Conservation (phyloP, 2,888 invertebrate species). For the Cheilosia variabilis region DNA sequence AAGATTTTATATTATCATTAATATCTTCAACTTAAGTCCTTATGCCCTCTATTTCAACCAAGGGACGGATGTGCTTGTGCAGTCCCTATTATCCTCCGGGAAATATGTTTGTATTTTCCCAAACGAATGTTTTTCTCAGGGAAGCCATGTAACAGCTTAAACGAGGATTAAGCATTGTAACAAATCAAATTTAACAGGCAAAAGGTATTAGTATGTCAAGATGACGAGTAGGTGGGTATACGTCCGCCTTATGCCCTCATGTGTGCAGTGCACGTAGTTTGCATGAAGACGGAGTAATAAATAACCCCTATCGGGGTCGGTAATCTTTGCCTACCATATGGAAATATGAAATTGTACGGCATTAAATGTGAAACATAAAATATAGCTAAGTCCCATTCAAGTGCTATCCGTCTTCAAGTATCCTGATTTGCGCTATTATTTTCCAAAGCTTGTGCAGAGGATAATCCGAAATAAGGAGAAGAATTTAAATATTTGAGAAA, state of each 20-base stretch:
- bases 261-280: constrained; percentile 3
- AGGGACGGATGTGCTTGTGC: not conserved
- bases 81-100: not conserved
- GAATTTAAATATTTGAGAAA: constrained; percentile 36
- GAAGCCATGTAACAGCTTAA: constrained; percentile 16
- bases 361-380: constrained; percentile 32
- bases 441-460: constrained; percentile 11
- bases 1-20: not conserved
- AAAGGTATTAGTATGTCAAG: constrained; percentile 37
- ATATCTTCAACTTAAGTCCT: not conserved
- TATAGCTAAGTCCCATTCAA: constrained; percentile 35
- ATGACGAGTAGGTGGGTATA: constrained; percentile 27
- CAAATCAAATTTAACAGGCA: constrained; percentile 45
- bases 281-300: constrained; percentile 29
- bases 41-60: not conserved
- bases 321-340: constrained; percentile 45
- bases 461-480: constrained; percentile 24
- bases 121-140: constrained; percentile 17
- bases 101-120: constrained; percentile 14
- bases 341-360: constrained; percentile 40
- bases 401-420: constrained; percentile 7
- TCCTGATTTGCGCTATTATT: not conserved
- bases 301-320: constrained; percentile 35
- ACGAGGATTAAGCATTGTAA: constrained; percentile 31
- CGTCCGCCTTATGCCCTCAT: constrained; percentile 1